These are phyloP conservation scores for Saiga tatarica DNA, from an alignment of 2,113 vertebrate genomes.

Conservation along the genomic window DNA sequence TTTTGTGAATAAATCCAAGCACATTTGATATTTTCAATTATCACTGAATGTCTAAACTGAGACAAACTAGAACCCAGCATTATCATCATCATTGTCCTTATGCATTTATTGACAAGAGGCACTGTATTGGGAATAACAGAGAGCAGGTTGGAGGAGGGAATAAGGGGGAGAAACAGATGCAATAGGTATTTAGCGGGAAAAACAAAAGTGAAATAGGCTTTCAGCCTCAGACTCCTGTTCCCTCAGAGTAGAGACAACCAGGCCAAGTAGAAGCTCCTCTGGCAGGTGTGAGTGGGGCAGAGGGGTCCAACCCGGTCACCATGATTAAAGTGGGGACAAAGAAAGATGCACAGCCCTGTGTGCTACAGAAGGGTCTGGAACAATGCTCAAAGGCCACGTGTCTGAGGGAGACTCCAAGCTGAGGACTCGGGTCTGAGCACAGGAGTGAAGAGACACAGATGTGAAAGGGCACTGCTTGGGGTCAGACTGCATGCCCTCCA, in stretches of 20 bases:
- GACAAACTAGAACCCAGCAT: background rate
- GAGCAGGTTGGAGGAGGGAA: background rate
- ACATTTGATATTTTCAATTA: background rate
- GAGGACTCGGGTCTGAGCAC: background rate
- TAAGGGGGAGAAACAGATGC: background rate
- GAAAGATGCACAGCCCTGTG: background rate
- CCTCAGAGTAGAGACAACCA: background rate
- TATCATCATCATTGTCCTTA: background rate
- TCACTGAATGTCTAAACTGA: background rate
- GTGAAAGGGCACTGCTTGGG: background rate
- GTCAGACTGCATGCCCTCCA: too few relatives aligned
- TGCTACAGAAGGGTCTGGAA: background rate
- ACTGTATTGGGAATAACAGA: background rate
- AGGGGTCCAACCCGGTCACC: background rate
- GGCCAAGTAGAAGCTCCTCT: accelerated
- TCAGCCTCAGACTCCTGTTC: background rate
- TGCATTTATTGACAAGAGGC: accelerated
- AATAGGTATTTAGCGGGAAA: background rate
- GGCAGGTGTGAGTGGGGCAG: accelerated
- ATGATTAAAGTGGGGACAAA: background rate
- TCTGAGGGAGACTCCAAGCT: background rate
- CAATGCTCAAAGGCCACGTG: background rate
- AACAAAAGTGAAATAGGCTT: background rate
- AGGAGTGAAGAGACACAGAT: background rate
- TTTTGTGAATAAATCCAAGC: background rate